Evolutionary conservation across 2,888 invertebrate species (phyloP).

Genomic region (Tetranychus truncatus): DNA sequence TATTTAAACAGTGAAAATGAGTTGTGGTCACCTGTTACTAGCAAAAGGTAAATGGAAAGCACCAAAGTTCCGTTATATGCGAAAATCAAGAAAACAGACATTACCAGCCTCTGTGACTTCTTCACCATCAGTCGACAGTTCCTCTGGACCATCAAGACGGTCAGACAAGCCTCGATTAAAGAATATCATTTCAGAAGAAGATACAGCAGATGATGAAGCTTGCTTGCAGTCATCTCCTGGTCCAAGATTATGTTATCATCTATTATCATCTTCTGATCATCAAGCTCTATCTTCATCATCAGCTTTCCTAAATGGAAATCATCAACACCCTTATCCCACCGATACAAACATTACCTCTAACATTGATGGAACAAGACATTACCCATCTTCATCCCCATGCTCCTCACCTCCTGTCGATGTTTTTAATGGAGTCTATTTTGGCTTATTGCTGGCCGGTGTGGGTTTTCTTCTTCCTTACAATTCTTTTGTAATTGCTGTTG

Average conservation of each 20-base stretch:
- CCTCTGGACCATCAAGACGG: background rate
- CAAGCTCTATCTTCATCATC: background rate
- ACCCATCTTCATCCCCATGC: background rate
- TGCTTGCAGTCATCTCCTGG: slow-evolving; percentile 3
- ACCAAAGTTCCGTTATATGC: slow-evolving; percentile 6
- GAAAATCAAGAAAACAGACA: background rate
- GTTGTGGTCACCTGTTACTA: slow-evolving; percentile 25
- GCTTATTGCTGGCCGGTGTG: slow-evolving; percentile 62
- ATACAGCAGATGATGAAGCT: background rate
- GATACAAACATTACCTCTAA: background rate
- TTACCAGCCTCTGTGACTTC: background rate
- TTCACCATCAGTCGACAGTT: background rate
- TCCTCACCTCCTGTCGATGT: slow-evolving; percentile 28
- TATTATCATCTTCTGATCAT: background rate
- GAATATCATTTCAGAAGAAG: background rate
- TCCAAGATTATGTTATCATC: background rate
- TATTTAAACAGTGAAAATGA: slow-evolving; percentile 19
- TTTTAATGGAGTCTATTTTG: slow-evolving; percentile 51
- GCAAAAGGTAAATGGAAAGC: slow-evolving; percentile 13
- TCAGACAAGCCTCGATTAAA: background rate
- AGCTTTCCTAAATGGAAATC: background rate
- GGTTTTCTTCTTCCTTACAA: slow-evolving; percentile 80
- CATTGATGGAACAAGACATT: background rate
- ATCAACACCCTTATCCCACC: background rate
- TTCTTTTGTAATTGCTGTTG: slow-evolving; percentile 82